Percentiles rank a stretch among this genome's conserved stretches.
Evolutionary conservation across 1,140 invertebrate genomes (phyloP).

Genomic region (Thrips palmi): DNA sequence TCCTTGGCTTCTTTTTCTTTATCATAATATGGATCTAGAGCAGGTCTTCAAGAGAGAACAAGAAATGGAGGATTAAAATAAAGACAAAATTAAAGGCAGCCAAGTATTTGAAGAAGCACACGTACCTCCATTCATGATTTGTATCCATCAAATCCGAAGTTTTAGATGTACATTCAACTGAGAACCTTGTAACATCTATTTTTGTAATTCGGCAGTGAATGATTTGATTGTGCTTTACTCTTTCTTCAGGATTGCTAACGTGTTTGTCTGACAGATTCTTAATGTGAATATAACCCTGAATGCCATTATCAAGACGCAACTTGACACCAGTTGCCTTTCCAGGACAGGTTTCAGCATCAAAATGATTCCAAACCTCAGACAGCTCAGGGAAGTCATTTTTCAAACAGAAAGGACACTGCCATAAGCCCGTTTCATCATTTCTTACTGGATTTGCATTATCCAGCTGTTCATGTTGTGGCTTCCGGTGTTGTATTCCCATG

Average conservation of each 20-base stretch:
- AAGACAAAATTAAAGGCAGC: constrained; percentile 1
- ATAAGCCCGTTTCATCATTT: constrained; percentile 83
- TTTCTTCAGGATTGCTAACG: constrained; percentile 80
- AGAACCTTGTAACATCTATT: constrained; percentile 88
- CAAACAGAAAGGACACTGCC: constrained; percentile 94
- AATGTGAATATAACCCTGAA: constrained; percentile 87
- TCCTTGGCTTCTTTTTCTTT: constrained; percentile 69
- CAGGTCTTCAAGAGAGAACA: constrained; percentile 33
- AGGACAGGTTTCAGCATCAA: constrained; percentile 86
- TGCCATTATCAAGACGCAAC: constrained; percentile 79
- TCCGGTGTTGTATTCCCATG: constrained; percentile 57
- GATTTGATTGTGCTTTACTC: constrained; percentile 69
- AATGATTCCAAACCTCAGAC: constrained; percentile 95
- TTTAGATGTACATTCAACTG: constrained; percentile 84
- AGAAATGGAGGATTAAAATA: constrained; percentile 7
- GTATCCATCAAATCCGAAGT: constrained; percentile 83
- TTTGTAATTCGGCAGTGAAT: constrained; percentile 90
- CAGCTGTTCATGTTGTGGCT: constrained; percentile 80
- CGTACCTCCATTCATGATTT: constrained; percentile 72
- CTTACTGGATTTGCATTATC: constrained; percentile 89
- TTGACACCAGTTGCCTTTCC: constrained; percentile 87
- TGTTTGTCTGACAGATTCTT: constrained; percentile 90
- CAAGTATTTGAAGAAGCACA: constrained; percentile 11
- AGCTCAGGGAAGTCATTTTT: constrained; percentile 91
- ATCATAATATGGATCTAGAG: constrained; percentile 85